Percentiles rank a stretch among this genome's conserved stretches.
Conservation (phyloP, 2,888 invertebrate genomes). For the Melinaea menophilus region DNA sequence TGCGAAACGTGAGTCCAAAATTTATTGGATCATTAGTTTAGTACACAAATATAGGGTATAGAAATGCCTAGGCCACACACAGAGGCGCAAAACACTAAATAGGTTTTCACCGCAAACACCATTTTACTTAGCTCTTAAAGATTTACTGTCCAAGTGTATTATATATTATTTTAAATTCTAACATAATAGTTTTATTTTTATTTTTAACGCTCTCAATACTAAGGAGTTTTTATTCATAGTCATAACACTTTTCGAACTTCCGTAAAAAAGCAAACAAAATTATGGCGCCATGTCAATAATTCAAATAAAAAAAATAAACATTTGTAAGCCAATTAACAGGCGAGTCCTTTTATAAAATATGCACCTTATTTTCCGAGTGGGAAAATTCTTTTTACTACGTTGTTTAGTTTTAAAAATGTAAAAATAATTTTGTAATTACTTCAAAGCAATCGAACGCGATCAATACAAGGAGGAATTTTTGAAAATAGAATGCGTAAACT, state of each 20-base stretch:
- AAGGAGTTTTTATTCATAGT: conserved; percentile 2
- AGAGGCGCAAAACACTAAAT: conserved; percentile 39
- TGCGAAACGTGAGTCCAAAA: conserved; percentile 8
- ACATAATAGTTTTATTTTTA: background rate
- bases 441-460: conserved; percentile 53
- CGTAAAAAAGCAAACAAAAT: conserved; percentile 16
- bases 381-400: conserved; percentile 11
- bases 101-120: conserved; percentile 40
- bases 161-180: conserved; percentile 18
- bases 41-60: conserved; percentile 29
- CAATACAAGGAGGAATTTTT: conserved; percentile 62
- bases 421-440: conserved; percentile 39
- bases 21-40: conserved; percentile 17
- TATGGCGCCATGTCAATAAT: conserved; percentile 40
- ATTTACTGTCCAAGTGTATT: conserved; percentile 28
- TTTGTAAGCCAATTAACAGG: conserved; percentile 31
- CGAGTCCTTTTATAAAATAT: background rate
- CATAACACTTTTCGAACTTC: conserved; percentile 12
- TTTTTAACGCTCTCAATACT: background rate
- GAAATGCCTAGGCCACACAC: conserved; percentile 41
- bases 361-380: background rate
- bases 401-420: conserved; percentile 15
- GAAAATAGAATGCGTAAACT: conserved; percentile 63
- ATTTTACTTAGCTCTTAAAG: conserved; percentile 27
- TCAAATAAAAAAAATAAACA: conserved; percentile 42